Percentiles rank a stretch among this genome's conserved stretches.
Evolutionary conservation across 37 sponge, comb jelly and placozoan genomes (phyloP).

Genomic region (Corticium candelabrum): DNA sequence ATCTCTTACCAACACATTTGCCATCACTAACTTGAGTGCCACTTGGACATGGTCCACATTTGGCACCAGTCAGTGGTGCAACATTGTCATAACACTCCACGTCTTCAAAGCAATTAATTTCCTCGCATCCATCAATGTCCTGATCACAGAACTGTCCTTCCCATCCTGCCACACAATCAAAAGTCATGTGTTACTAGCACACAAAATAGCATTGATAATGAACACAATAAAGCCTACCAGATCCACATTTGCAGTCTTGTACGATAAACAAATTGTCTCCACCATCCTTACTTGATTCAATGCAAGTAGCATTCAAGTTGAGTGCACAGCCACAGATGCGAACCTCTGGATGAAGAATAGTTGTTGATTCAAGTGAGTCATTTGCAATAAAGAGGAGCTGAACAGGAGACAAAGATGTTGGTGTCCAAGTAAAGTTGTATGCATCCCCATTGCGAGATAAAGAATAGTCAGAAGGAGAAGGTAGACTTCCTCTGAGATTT

Average conservation of each 20-base stretch:
- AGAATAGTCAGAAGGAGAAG: not conserved
- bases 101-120: slow-evolving; percentile 36
- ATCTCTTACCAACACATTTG: slow-evolving; percentile 40
- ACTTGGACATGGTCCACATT: slow-evolving; percentile 50
- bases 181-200: no score
- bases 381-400: slow-evolving; percentile 20
- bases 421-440: slow-evolving; percentile 22
- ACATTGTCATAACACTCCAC: slow-evolving; percentile 31
- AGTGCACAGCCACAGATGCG: not conserved
- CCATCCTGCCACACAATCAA: slow-evolving; percentile 21
- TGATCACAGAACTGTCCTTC: slow-evolving; percentile 35
- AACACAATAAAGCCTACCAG: not conserved
- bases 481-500: not conserved
- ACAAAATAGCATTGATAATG: no score
- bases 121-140: slow-evolving; percentile 47
- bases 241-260: not conserved
- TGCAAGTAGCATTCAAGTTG: not conserved
- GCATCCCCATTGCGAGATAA: not conserved
- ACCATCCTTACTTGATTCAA: not conserved
- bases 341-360: not conserved
- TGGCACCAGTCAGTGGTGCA: slow-evolving; percentile 36
- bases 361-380: slow-evolving; percentile 2
- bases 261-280: not conserved
- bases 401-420: not conserved
- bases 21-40: slow-evolving; percentile 19